Percentiles rank a stretch among this genome's conserved stretches.
Conservation (phyloP, 1,140 invertebrate species). For the Drosophila leontia region DNA sequence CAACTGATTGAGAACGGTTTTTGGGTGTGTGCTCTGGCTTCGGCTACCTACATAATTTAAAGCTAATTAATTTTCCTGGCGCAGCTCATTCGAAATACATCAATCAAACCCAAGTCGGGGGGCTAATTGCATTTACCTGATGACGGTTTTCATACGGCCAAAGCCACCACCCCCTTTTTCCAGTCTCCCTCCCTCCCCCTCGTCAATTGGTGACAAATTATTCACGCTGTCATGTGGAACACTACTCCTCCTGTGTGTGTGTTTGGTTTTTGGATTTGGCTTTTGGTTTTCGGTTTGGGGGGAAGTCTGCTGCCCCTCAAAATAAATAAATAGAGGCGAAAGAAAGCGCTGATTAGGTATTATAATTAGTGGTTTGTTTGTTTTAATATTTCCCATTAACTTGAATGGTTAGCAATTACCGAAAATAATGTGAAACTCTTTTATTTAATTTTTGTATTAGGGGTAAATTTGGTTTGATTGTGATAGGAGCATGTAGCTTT, state of each 20-base stretch:
- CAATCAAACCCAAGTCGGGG: conserved; percentile 43
- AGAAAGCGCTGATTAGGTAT: conserved; percentile 47
- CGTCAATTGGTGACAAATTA: conserved; percentile 62
- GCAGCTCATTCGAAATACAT: conserved; percentile 65
- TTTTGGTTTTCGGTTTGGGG: not conserved
- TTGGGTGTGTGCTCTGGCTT: conserved; percentile 16
- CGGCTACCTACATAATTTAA: conserved; percentile 54
- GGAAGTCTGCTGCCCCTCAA: conserved; percentile 5
- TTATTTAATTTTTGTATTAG: not conserved
- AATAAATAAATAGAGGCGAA: conserved; percentile 42
- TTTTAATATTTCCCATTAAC: conserved; percentile 37
- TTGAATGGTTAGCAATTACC: conserved; percentile 32
- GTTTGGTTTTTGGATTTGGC: conserved; percentile 34
- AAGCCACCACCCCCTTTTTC: conserved; percentile 1
- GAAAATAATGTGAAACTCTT: conserved; percentile 26
- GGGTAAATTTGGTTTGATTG: not conserved
- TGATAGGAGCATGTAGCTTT: too few species aligned
- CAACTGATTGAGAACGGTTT: conserved; percentile 8
- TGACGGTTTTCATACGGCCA: conserved; percentile 57
- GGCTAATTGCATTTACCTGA: conserved; percentile 63
- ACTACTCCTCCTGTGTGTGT: conserved; percentile 7
- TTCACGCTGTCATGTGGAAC: conserved; percentile 58
- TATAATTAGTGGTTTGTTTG: conserved; percentile 47
- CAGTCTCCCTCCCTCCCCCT: not conserved
- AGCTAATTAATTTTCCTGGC: conserved; percentile 62